Base-by-base conservation (phyloP, 2,113 vertebrate genomes). In the Seriola quinqueradiata region DNA sequence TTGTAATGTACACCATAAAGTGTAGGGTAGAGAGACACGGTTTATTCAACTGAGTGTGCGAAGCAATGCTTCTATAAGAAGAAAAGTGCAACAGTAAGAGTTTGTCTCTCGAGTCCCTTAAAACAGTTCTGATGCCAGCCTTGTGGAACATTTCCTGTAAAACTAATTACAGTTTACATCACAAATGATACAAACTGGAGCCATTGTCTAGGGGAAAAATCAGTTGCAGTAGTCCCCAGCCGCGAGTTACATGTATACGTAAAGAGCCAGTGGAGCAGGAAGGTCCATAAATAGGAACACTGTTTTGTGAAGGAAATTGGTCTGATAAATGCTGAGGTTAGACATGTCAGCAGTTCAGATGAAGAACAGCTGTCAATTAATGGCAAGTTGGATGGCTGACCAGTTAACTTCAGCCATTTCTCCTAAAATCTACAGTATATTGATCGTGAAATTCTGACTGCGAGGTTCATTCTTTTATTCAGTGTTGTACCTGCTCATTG, bases 401-500 rank as follows among this genome's bases (percentile, higher is more conserved):
- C 6, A 6, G 6, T 25, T 25, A 11, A 17, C 17, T 32, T 25
- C 5, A 46, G 59, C n/a, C 0, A 59, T 32, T 72, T 64, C 21
- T 6, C 60, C 36, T 55, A 17, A 58, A 52, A 14, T 40, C n/a
- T 52, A 3, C 36, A 46, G 5, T 55, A 38, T 36, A 36, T 32
- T 32, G n/a, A 5, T 12, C 44, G 28, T 70, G 7, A 38, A 7
- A 2, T 44, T 19, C 4, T 69, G 11, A 42, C 52, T 8, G 40
- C 6, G 3, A 16, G 3, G 19, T 54, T 77, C 42, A 12, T 25
- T 23, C 5, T 55, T 21, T 50, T 2, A 0, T n/a, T n/a, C n/a
- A 1, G 17, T 17, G 7, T 28, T 17, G 17, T 97, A 99, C 98
- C 98, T 99, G 98, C 88, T 99, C 98, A 25, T 98, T 99, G 90